A percentile compares a stretch with the other conserved stretches of the same genome.
Conservation (phyloP, 2,797 vertebrate species). For the Gouania willdenowi region DNA sequence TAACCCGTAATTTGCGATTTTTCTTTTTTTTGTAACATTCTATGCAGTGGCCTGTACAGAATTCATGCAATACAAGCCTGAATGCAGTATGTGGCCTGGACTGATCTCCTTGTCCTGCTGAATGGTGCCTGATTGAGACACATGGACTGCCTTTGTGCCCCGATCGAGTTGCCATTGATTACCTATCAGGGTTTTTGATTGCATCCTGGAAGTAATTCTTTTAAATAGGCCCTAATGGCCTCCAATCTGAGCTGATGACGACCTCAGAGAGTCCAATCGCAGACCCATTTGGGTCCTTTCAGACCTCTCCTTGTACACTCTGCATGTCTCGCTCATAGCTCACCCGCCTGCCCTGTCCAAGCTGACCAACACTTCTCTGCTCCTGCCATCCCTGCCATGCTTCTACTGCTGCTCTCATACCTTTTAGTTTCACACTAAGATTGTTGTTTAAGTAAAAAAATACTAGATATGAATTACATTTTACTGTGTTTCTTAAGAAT, state of each 20-base stretch:
- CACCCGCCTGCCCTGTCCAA: conserved; percentile 24
- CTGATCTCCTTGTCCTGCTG: conserved; percentile 66
- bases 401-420: conserved; percentile 24
- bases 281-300: conserved; percentile 75
- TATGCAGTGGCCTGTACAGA: conserved; percentile 7
- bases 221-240: conserved; percentile 80
- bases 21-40: no score
- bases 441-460: no score
- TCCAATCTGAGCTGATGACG: conserved; percentile 74
- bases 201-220: conserved; percentile 79
- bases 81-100: conserved; percentile 50
- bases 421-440: conserved; percentile 28
- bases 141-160: conserved; percentile 72
- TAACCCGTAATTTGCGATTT: conserved; percentile 26
- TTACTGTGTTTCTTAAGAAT: no score
- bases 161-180: conserved; percentile 80
- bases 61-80: conserved; percentile 12
- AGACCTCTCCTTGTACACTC: conserved; percentile 64
- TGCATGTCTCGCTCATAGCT: conserved; percentile 47
- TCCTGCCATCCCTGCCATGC: conserved; percentile 32
- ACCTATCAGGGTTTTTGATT: conserved; percentile 80
- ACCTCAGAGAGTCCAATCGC: conserved; percentile 70
- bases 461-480: no score
- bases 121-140: conserved; percentile 76
- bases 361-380: no score